These are phyloP conservation scores for Circaetus cinerascens DNA, from an alignment of 2,113 vertebrate species.

Conservation along the genomic window DNA sequence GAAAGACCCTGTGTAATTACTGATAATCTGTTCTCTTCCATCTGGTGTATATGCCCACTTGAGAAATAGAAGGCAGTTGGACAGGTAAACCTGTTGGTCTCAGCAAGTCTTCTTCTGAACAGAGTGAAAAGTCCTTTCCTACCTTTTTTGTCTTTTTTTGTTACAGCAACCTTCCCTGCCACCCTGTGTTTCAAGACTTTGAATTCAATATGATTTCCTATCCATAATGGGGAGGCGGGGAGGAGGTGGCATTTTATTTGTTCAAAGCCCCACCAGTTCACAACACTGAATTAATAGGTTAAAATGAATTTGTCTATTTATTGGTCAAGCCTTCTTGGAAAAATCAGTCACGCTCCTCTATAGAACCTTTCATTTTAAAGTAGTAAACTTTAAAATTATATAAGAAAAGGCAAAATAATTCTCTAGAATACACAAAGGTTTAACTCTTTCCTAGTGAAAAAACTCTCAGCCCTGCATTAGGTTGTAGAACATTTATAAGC, in stretches of 20 bases:
- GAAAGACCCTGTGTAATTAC: neutral
- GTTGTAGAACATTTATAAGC: neutral
- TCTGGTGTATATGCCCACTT: neutral
- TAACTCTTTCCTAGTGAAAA: neutral
- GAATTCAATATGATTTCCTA: neutral
- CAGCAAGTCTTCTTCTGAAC: neutral
- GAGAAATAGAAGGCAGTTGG: neutral
- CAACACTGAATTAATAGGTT: neutral
- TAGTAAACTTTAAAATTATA: neutral
- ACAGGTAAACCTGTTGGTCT: neutral
- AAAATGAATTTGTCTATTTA: neutral
- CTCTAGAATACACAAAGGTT: neutral
- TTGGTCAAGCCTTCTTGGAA: neutral
- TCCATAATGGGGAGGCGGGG: fast-evolving
- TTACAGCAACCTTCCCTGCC: neutral
- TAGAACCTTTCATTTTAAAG: neutral
- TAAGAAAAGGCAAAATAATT: neutral
- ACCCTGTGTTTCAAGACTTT: neutral
- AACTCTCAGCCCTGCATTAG: neutral
- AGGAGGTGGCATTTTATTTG: neutral
- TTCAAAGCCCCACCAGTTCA: neutral
- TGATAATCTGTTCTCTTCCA: neutral
- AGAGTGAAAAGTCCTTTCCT: neutral
- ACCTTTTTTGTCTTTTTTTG: neutral
- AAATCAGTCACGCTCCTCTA: neutral